Base-by-base conservation (phyloP, 2,113 vertebrate species). In the Ammospiza caudacuta region DNA sequence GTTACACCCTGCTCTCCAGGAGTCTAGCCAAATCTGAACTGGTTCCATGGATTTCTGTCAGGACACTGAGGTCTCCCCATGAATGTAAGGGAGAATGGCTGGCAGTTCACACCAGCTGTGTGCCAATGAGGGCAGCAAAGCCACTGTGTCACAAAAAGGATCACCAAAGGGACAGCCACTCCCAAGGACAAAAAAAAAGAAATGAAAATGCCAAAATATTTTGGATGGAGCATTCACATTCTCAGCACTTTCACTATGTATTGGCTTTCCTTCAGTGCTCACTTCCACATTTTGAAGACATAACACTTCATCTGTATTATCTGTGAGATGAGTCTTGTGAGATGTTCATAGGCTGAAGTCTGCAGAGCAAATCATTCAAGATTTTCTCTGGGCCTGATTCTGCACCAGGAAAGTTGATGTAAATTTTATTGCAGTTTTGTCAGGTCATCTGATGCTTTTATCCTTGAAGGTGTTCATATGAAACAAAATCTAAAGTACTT, bases 401-500 rank as follows among this genome's bases (percentile, higher is more conserved):
- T 79, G 58, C 15, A 19, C 11, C 12, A 43, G 24, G 27, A 69
- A 90, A 80, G 25, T 41, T 66, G 61, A 88, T 83, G 59, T n/a
- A 72, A 91, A 69, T 92, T 87, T 92, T 91, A 92, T 46, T 83
- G 76, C 46, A 13, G 51, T 46, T 90, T 83, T 80, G 9, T 59
- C 55, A 63, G 78, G 37, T 15, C 16, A 67, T 61, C 51, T 43
- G 33, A 43, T 70, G 57, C 51, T 86, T 91, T 95, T 90, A 74
- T 63, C 76, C 81, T 37, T 63, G 29, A 55, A 93, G 93, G 52
- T 47, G 47, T 37, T 90, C 78, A 13, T 35, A 67, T 23, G 29
- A 94, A 92, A 77, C 21, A 74, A 84, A 87, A 35, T 67, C 86
- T 37, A 52, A 96, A 86, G 63, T 54, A 63, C 39, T 67, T 87